These are phyloP conservation scores for Dallia pectoralis DNA, from an alignment of 2,797 vertebrate genomes.

Conservation along the genomic window DNA sequence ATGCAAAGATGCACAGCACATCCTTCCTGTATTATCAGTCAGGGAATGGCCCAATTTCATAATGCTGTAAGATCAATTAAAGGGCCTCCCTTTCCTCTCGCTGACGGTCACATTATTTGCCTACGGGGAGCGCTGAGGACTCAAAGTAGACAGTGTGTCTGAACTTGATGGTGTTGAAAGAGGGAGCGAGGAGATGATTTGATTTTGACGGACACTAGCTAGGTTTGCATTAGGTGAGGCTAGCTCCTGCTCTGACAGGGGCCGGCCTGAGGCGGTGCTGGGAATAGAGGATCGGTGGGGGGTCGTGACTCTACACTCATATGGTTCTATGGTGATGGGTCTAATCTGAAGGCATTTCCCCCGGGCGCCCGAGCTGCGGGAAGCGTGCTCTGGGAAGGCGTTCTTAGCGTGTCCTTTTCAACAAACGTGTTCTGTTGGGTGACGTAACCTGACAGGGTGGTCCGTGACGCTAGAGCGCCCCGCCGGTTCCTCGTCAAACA, in stretches of 20 bases:
- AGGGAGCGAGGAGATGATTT: conserved; percentile 14
- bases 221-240: conserved; percentile 52
- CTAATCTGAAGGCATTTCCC: conserved; percentile 31
- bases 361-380: conserved; percentile 22
- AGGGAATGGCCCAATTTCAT: conserved; percentile 55
- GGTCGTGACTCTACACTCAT: conserved; percentile 34
- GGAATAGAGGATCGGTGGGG: conserved; percentile 36
- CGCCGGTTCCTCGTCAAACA: conserved; percentile 33
- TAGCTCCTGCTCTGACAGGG: conserved; percentile 32
- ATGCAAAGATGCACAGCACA: conserved; percentile 58
- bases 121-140: conserved; percentile 38
- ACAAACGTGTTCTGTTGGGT: conserved; percentile 41
- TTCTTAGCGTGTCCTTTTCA: conserved; percentile 28
- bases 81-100: conserved; percentile 41
- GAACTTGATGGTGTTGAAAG: conserved; percentile 48
- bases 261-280: conserved; percentile 15
- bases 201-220: conserved; percentile 55
- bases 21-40: conserved; percentile 48
- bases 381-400: conserved; percentile 14
- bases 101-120: conserved; percentile 47
- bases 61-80: conserved; percentile 65
- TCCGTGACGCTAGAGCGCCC: not conserved
- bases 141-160: conserved; percentile 12
- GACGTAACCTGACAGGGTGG: conserved; percentile 50
- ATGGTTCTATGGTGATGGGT: conserved; percentile 42